Evolutionary conservation across 2,888 invertebrate genomes (phyloP).

Genomic region (Melinaea marsaeus): DNA sequence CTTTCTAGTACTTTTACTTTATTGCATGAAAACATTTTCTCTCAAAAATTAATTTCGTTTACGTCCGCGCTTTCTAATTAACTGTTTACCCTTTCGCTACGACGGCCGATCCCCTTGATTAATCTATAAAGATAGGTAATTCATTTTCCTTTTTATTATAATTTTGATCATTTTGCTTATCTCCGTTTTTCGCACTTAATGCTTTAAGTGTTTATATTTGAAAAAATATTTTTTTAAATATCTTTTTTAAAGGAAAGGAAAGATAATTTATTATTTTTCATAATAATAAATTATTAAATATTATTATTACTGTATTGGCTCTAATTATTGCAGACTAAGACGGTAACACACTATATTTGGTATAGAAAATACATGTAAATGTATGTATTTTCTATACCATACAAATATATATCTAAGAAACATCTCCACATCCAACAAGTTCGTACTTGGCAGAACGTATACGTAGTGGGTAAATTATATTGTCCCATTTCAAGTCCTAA

Average conservation of each 20-base stretch:
- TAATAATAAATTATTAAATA: too few species aligned
- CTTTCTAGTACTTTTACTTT: constrained; percentile 1
- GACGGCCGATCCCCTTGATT: constrained; percentile 11
- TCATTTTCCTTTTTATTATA: constrained; percentile 5
- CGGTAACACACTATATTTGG: too few species aligned
- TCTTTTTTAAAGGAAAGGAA: too few species aligned
- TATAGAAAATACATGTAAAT: not conserved
- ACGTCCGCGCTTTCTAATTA: constrained; percentile 24
- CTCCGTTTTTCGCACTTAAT: not conserved
- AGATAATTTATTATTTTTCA: too few species aligned
- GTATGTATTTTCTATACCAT: too few species aligned
- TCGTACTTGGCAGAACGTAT: constrained; percentile 11
- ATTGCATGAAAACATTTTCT: constrained; percentile 18
- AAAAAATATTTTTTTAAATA: not conserved
- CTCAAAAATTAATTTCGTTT: constrained; percentile 24
- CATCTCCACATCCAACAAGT: constrained; percentile 5
- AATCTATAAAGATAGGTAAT: constrained; percentile 7
- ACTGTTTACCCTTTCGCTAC: constrained; percentile 17
- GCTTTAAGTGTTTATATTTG: not conserved
- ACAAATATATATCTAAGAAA: not conserved
- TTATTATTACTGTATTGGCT: too few species aligned
- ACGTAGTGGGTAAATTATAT: constrained; percentile 21
- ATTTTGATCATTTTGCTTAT: not conserved
- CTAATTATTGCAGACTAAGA: too few species aligned
- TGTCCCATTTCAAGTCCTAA: constrained; percentile 24